These are phyloP conservation scores for Tenthredo notha DNA, from an alignment of 2,888 invertebrate species.

Conservation along the genomic window DNA sequence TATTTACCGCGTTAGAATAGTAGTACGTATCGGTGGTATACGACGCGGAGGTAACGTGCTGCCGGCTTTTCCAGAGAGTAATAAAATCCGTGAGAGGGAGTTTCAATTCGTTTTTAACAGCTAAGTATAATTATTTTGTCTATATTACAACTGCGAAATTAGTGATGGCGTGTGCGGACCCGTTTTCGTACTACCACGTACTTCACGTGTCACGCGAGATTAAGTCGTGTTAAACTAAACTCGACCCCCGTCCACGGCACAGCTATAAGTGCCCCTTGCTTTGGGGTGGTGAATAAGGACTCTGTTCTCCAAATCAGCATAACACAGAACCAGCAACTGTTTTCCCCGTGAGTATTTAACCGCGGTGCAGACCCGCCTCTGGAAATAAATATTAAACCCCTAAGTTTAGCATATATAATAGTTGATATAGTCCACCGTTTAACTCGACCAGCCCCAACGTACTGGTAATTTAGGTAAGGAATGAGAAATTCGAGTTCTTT, in stretches of 20 bases:
- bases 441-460: neutral
- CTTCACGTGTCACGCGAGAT: neutral
- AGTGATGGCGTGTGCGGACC: neutral
- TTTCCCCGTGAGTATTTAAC: neutral
- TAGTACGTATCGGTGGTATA: neutral
- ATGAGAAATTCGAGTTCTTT: neutral
- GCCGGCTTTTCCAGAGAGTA: neutral
- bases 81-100: neutral
- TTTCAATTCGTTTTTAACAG: constrained; percentile 26
- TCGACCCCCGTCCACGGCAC: neutral
- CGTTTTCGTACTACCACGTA: neutral
- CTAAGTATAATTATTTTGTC: constrained; percentile 1
- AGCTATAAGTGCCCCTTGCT: neutral
- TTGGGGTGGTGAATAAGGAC: neutral
- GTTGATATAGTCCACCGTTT: neutral
- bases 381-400: neutral
- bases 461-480: neutral
- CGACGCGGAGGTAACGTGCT: neutral
- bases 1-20: neutral
- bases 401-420: neutral
- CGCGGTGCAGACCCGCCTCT: neutral
- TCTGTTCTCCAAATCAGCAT: neutral
- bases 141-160: neutral
- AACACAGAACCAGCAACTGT: neutral
- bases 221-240: neutral